Conservation (phyloP, 2,888 invertebrate genomes). For the Endotricha flammealis region DNA sequence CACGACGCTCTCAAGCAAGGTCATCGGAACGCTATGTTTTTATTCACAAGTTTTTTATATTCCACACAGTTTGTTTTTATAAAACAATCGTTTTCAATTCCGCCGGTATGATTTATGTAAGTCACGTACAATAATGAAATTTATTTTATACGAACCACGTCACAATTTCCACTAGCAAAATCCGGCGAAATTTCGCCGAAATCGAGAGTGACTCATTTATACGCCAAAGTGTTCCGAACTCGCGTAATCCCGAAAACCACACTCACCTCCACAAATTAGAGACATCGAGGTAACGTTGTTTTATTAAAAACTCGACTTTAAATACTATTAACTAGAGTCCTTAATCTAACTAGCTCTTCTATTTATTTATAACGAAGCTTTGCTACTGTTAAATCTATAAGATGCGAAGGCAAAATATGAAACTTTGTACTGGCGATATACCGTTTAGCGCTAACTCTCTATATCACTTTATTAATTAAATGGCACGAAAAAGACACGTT, state of each 20-base stretch:
- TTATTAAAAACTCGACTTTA: conserved; percentile 32
- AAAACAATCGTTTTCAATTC: neutral
- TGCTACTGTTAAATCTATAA: conserved; percentile 40
- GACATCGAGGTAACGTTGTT: conserved; percentile 50
- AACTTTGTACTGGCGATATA: conserved; percentile 72
- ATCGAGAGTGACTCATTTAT: conserved; percentile 21
- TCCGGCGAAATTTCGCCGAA: conserved; percentile 14
- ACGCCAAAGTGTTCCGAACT: conserved; percentile 25
- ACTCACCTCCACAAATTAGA: conserved; percentile 73
- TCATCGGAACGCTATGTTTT: conserved; percentile 2
- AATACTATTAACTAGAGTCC: conserved; percentile 24
- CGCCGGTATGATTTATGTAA: neutral
- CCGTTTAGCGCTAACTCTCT: conserved; percentile 51
- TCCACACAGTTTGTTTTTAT: neutral
- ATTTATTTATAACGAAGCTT: conserved; percentile 54
- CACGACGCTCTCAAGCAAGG: conserved; percentile 4
- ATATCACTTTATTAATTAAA: conserved; percentile 59
- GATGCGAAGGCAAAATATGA: conserved; percentile 70
- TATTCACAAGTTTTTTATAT: neutral
- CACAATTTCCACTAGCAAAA: conserved; percentile 12
- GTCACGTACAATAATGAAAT: conserved; percentile 7
- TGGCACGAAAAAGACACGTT: conserved; percentile 77
- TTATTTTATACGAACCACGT: conserved; percentile 6
- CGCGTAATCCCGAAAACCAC: conserved; percentile 17
- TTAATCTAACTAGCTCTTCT: conserved; percentile 61